Percentiles rank a stretch among this genome's conserved stretches.
Conservation (phyloP, 2,888 invertebrate species). For the Balanococcus diminutus region DNA sequence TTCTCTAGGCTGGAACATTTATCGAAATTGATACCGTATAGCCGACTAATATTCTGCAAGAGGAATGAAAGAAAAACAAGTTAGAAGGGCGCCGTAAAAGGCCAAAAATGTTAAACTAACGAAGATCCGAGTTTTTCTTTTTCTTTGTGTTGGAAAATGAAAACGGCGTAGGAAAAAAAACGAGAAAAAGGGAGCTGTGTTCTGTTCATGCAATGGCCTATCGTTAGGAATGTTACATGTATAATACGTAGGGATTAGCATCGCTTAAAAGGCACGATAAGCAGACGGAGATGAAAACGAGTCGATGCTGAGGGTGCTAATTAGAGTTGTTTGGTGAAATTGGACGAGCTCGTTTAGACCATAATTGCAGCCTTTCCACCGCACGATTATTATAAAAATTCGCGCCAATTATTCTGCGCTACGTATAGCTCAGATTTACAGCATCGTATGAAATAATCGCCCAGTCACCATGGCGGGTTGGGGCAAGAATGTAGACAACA, state of each 20-base stretch:
- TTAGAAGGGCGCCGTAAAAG: neutral
- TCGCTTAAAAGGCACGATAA: neutral
- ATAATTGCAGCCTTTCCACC: no score
- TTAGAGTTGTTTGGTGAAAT: conserved; percentile 47
- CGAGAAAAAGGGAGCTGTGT: no score
- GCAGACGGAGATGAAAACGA: neutral
- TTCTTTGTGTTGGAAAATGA: neutral
- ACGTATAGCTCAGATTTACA: neutral
- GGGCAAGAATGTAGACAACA: no score
- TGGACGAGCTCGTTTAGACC: conserved; percentile 47
- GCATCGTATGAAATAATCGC: neutral
- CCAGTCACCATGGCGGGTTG: neutral
- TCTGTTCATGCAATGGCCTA: no score
- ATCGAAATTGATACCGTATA: neutral
- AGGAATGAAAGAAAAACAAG: neutral
- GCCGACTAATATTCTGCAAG: neutral
- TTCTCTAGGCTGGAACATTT: neutral
- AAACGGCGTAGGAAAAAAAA: neutral
- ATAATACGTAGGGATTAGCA: no score
- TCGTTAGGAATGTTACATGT: no score
- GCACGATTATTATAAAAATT: neutral
- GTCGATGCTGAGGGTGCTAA: conserved; percentile 45
- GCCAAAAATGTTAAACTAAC: neutral
- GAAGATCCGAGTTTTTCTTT: neutral
- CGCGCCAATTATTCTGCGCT: neutral